Base-by-base conservation (phyloP, 2,113 vertebrate species). In the Donacobius atricapilla region DNA sequence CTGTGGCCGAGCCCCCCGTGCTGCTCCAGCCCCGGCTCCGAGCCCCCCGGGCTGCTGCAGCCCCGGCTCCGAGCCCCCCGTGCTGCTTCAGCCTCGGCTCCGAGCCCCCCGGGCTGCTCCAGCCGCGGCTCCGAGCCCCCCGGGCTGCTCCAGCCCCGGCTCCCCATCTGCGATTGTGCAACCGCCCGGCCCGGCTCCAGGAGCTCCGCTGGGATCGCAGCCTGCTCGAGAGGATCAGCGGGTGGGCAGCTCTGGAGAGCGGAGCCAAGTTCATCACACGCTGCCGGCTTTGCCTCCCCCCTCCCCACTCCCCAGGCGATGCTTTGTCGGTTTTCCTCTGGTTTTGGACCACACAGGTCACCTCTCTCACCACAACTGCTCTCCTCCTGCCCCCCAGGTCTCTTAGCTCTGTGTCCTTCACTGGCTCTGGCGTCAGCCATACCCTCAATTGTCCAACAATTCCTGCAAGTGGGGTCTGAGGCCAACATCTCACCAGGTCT, bases 191-290 rank as follows among this genome's bases (percentile, higher is more conserved):
- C 39, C 61, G 2, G 65, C 84, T 87, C 73, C 96, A 75, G 87
- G 31, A 24, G 69, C 84, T 27, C 33, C 70, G 24, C 21, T 2
- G 78, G 92, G 90, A 78, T 0, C 72, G 0, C 68, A 7, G 85
- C 31, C 50, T 23, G 10, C 4, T 13, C 3, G 57, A 5, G 25
- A 42, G 89, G 61, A 58, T 23, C 88, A 18, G 82, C n/a, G 75
- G 85, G 82, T 78, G 93, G 91, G 93, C 94, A 96, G 93, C 90
- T n/a, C 61, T 13, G 60, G 3, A 16, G 13, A 50, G 68, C 54
- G 3, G 31, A 65, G 87, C 95, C 72, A 33, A 73, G 35, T 21
- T 28, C 8, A 50, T 71, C 92, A 47, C 89, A 50, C 7, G 4
- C 45, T 8, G 60, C 25, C 30, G 10, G 63, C 68, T 61, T 64